These are phyloP conservation scores for Dallia pectoralis DNA, from an alignment of 2,797 vertebrate species.

Conservation along the genomic window DNA sequence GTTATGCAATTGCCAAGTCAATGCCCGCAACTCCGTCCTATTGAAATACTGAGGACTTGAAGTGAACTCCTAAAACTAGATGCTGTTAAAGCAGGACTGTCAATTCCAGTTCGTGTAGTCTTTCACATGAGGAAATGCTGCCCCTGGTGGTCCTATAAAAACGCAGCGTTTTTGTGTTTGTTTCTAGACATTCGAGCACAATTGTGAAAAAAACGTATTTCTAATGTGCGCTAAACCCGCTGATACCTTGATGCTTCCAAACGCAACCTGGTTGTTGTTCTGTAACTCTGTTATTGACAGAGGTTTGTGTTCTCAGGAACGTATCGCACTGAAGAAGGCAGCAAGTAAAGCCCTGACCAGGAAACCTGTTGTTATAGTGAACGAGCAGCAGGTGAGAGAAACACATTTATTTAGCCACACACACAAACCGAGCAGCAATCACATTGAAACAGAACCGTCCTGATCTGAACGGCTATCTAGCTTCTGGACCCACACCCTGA, in stretches of 20 bases:
- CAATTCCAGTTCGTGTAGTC: too few species aligned
- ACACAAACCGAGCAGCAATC: background rate
- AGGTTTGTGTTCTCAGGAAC: background rate
- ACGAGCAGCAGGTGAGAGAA: background rate
- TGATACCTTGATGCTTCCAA: background rate
- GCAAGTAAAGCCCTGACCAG: background rate
- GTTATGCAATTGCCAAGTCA: too few species aligned
- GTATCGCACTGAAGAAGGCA: background rate
- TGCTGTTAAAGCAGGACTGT: too few species aligned
- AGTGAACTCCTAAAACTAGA: too few species aligned
- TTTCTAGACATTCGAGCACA: too few species aligned
- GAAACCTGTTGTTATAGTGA: conserved; percentile 1
- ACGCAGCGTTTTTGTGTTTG: too few species aligned
- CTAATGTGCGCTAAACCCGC: too few species aligned
- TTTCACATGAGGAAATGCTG: too few species aligned
- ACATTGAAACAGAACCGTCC: background rate
- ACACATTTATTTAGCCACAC: background rate
- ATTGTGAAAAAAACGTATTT: too few species aligned
- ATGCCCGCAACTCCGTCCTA: too few species aligned
- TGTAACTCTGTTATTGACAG: background rate
- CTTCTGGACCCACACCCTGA: background rate
- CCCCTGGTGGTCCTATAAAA: too few species aligned
- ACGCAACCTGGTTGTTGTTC: background rate
- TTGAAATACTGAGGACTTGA: too few species aligned
- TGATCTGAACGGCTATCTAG: background rate